Evolutionary conservation across 1,140 invertebrate genomes (phyloP), one percentile per base, ranked within the genome.

Genomic region (Dysdera silvatica): DNA sequence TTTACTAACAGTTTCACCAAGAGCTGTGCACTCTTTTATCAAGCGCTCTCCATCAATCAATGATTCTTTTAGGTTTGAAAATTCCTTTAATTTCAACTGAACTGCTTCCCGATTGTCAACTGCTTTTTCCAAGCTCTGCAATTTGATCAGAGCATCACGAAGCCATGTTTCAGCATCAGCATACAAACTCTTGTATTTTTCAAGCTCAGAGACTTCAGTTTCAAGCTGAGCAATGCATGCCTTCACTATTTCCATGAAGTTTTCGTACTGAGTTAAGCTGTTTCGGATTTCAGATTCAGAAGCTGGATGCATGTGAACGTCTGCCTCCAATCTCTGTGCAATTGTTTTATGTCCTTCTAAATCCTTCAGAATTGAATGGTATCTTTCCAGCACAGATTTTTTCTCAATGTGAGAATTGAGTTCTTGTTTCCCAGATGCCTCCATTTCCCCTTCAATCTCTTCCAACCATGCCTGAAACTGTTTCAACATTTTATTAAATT

Each of bases 121-220:
- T 20, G 86, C 84, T 71, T 91, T 86, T 23, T 86, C 84, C 67
- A 88, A 87, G 67, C 90, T 85, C 71, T 95, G 91, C 29, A 93
- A 82, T 61, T 89, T 84, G 18, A 91, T 81, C 72, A 89, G 85
- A 4, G 85, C 84, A 67, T 85, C 86, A 40, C 88, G 82, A n/a
- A 96, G 80, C 88, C 89, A 95, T 66, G 94, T 90, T 47, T 86
- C 83, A 66, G 90, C 86, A 69, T 86, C 86, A 62, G 87, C 85
- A 66, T 87, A 89, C 0, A 84, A 82, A 69, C 84, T 83, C 70
- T 89, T 87, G 74, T 91, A 95, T 66, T 86, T 83, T 69, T 95
- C 91, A 68, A 95, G 91, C 58, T 87, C 84, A 61, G 85, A 85
- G 0, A 94, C 89, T 78, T 94, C 87, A 33, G 83, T 80, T 73